Conservation (phyloP, 2,888 invertebrate species). For the Zaprionus obscuricornis region DNA sequence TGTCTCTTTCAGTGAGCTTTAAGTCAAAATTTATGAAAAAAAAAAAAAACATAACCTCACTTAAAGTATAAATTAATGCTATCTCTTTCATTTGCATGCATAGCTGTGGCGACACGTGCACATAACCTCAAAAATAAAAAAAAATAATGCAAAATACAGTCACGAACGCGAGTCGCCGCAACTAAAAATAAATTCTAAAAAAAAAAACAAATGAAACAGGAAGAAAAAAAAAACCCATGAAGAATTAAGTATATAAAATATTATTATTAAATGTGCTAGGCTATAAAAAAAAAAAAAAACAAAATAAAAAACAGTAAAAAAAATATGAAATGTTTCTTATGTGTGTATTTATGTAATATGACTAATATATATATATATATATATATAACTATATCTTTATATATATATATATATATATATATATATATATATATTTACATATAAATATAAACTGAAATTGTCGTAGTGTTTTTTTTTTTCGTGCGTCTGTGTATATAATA, state of each 20-base stretch:
- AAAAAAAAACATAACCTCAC: too few species aligned
- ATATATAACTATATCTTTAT: conserved; percentile 4
- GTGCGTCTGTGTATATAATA: too few species aligned
- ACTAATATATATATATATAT: conserved; percentile 25
- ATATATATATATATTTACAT: conserved; percentile 39
- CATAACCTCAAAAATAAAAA: conserved; percentile 24
- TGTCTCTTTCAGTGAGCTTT: too few species aligned
- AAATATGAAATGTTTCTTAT: conserved; percentile 71
- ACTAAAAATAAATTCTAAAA: conserved; percentile 1
- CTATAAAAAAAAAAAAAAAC: conserved; percentile 40
- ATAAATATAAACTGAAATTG: too few species aligned
- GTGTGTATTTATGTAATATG: conserved; percentile 70
- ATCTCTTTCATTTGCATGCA: conserved; percentile 32
- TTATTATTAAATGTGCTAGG: conserved; percentile 21
- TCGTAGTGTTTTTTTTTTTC: too few species aligned
- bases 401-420: conserved; percentile 50
- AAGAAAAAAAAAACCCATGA: conserved; percentile 4
- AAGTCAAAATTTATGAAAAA: too few species aligned
- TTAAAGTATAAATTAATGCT: conserved; percentile 24
- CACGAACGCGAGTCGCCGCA: too few species aligned
- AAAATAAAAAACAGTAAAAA: too few species aligned
- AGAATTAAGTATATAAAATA: too few species aligned
- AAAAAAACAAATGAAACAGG: not conserved
- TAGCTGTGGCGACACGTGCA: conserved; percentile 9
- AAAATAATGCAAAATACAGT: conserved; percentile 4